Percentiles rank a stretch among this genome's conserved stretches.
Evolutionary conservation across 2,797 vertebrate genomes (phyloP).

Genomic region (Lepilemur septentrionalis): DNA sequence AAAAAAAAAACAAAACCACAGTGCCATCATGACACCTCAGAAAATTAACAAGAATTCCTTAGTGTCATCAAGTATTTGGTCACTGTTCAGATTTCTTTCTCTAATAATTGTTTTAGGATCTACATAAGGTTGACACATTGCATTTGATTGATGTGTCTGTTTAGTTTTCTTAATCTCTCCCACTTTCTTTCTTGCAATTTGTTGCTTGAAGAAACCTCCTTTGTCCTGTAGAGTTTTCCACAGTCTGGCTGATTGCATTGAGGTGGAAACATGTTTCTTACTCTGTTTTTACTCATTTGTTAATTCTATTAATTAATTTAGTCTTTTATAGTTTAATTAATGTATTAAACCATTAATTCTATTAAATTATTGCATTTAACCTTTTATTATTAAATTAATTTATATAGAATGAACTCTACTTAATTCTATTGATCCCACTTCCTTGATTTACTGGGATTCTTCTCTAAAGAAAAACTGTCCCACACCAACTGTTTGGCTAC

Average conservation of each 20-base stretch:
- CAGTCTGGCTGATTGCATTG: neutral
- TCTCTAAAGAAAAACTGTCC: slow-evolving; percentile 47
- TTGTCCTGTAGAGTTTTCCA: slow-evolving; percentile 31
- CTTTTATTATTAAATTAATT: slow-evolving; percentile 35
- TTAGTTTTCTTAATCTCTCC: slow-evolving; percentile 27
- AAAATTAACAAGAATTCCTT: slow-evolving; percentile 39
- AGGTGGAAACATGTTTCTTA: slow-evolving; percentile 44
- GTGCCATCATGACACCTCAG: neutral
- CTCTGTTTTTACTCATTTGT: slow-evolving; percentile 29
- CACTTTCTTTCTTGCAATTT: neutral
- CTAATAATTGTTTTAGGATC: neutral
- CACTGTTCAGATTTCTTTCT: slow-evolving; percentile 12
- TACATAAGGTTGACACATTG: neutral
- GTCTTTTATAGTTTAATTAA: slow-evolving; percentile 34
- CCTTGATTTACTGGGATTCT: slow-evolving; percentile 35
- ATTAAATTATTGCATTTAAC: slow-evolving; percentile 6
- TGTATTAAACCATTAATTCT: slow-evolving; percentile 17
- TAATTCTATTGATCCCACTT: slow-evolving; percentile 44
- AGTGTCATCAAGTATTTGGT: slow-evolving; percentile 27
- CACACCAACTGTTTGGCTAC: slow-evolving; percentile 16
- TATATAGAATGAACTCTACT: slow-evolving; percentile 44
- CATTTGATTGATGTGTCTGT: slow-evolving; percentile 33
- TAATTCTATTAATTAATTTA: slow-evolving; percentile 19
- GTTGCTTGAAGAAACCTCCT: slow-evolving; percentile 1
- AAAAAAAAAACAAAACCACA: neutral